Evolutionary conservation across 2,113 vertebrate genomes (phyloP).

Genomic region (Dasyurus viverrinus): DNA sequence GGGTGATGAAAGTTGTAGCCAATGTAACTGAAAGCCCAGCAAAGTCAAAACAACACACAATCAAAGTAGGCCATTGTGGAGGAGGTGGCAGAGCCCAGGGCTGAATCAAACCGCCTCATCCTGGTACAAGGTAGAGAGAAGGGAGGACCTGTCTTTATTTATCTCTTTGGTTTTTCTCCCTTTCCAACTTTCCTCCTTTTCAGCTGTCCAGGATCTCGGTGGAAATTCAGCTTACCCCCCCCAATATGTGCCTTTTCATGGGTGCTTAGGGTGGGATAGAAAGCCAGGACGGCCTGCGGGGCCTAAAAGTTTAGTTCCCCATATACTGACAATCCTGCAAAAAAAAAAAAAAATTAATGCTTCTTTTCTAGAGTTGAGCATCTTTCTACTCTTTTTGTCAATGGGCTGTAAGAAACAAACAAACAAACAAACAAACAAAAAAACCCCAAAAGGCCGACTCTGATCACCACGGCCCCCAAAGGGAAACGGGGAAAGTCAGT

Average conservation of each 20-base stretch:
- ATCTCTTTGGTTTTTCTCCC: background rate
- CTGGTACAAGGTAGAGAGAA: background rate
- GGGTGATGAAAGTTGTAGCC: background rate
- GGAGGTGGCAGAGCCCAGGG: background rate
- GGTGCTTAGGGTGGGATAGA: background rate
- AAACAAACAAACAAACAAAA: constrained; percentile 13
- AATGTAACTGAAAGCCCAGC: background rate
- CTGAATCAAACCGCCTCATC: background rate
- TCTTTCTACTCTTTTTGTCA: background rate
- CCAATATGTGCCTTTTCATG: constrained; percentile 35
- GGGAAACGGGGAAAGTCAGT: constrained; percentile 66
- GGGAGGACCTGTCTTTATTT: background rate
- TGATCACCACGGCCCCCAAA: constrained; percentile 51
- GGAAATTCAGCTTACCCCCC: constrained; percentile 5
- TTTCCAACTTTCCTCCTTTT: background rate
- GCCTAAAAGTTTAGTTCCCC: constrained; percentile 13
- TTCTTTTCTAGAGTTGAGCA: background rate
- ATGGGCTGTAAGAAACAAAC: constrained; percentile 11
- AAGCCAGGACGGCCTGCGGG: background rate
- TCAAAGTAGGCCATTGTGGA: background rate
- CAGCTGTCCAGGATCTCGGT: background rate
- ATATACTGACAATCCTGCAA: background rate
- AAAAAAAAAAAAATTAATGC: too few relatives aligned
- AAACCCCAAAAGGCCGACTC: constrained; percentile 25
- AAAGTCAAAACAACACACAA: background rate